Base-by-base conservation (phyloP, 2,888 invertebrate species). In the Ashinkailepas kermadecensis region DNA sequence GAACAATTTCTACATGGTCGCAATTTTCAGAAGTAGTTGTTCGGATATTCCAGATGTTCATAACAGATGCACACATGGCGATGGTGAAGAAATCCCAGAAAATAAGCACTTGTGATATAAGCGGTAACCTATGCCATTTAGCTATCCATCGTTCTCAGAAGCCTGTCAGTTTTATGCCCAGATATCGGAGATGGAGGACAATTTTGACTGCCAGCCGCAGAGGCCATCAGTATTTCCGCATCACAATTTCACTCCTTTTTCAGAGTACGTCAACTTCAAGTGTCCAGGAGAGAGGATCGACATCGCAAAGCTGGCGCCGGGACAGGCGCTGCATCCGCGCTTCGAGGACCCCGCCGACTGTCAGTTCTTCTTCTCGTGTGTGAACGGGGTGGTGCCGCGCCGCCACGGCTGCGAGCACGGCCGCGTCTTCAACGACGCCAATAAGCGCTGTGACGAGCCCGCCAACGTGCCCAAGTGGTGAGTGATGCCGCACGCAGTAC, bases 301-400 rank as follows among this genome's bases (percentile, higher is more conserved):
- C 13, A 25, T 23, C 13, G 13, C 91, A 0, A 90, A 91, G 57
- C 93, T 93, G 0, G 83, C 78, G 23, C 82, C 82, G 21, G 84
- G 84, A 13, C 81, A 85, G 82, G 80, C 82, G 18, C 81, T 84
- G 0, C 95, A 95, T 88, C 95, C 95, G 0, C 91, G 95, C 0
- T 95, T 94, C 87, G 91, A 95, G 0, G 95, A 96, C 87, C 92
- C 93, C 21, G 93, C 94, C 25, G 95, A 96, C 87, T 96, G 96
- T 85, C 95, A 95, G 81, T 95, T 90, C 89, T 96, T 95, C 90
- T 96, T 94, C 88, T 95, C 96, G 15, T 96, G 96, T 87, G 94
- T 96, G 85, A 95, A 95, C 86, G 95, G 95, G 0, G 92, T 93
- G 85, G 91, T 92, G 0, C 95, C 96, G 0, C 90, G 96, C 39